Evolutionary conservation across 2,797 vertebrate genomes (phyloP).

Genomic region (Gallinago stenura): DNA sequence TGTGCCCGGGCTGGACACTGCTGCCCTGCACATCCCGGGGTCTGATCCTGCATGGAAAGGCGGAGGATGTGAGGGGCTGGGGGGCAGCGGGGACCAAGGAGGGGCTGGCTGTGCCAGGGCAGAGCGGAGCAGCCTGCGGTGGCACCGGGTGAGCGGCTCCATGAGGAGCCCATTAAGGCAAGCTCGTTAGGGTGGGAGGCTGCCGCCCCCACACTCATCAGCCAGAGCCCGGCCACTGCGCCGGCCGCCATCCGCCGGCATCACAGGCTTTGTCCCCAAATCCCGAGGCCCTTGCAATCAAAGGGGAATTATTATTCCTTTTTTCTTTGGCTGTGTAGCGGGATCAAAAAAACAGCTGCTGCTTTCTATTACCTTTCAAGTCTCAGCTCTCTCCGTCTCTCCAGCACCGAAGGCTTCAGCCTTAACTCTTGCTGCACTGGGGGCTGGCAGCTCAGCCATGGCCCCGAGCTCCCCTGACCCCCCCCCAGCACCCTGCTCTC

Average conservation of each 20-base stretch:
- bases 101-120: not conserved
- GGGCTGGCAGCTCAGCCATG: not conserved
- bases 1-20: not conserved
- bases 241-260: not conserved
- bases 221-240: not conserved
- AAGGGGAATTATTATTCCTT: constrained; percentile 72
- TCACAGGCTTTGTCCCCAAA: constrained; percentile 49
- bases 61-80: fast-evolving
- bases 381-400: constrained; percentile 23
- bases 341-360: constrained; percentile 75
- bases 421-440: constrained; percentile 57
- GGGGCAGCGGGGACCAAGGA: not conserved
- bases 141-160: not conserved
- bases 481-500: not conserved
- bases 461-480: not conserved
- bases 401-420: not conserved
- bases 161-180: not conserved
- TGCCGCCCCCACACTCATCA: not conserved
- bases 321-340: constrained; percentile 46
- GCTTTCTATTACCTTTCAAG: constrained; percentile 69
- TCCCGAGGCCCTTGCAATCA: constrained; percentile 59
- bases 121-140: not conserved
- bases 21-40: fast-evolving
- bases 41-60: not conserved
- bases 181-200: fast-evolving